phyloP scores from a whole-genome alignment of 2,888 invertebrate genomes.

The Dermolepida albohirtum region DNA sequence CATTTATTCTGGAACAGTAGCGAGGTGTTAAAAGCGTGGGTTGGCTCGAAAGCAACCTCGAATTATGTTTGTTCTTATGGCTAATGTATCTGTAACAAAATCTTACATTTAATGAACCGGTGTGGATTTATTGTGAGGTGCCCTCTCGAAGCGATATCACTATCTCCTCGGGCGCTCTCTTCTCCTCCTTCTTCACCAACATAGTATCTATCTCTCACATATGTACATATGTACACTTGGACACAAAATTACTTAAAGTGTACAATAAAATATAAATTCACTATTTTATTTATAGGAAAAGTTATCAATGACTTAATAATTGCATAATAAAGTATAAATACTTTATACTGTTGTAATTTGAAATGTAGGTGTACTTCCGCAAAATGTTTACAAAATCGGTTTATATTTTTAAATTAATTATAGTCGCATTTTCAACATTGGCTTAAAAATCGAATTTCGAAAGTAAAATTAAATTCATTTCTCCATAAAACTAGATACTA shows the following conservation, averaged over 20 bases:
- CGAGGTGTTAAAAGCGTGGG: conserved; percentile 61
- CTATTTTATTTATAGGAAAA: too few species aligned
- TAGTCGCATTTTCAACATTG: too few species aligned
- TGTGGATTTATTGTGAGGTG: conserved; percentile 50
- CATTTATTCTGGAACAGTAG: conserved; percentile 57
- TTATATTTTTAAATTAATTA: too few species aligned
- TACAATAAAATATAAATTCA: background rate
- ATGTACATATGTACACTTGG: background rate
- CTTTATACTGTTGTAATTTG: too few species aligned
- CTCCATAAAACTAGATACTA: too few species aligned
- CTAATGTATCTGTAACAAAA: conserved; percentile 63
- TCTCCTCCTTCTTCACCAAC: conserved; percentile 13
- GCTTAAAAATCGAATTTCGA: too few species aligned
- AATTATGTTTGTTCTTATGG: conserved; percentile 63
- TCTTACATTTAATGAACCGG: conserved; percentile 62
- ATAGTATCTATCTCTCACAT: background rate
- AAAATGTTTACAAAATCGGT: too few species aligned
- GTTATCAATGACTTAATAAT: too few species aligned
- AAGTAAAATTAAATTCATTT: too few species aligned
- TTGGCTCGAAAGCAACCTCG: conserved; percentile 56
- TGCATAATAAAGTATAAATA: too few species aligned
- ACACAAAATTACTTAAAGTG: background rate
- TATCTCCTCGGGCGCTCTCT: conserved; percentile 48
- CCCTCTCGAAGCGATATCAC: conserved; percentile 51
- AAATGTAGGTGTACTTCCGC: too few species aligned